A percentile compares a stretch with the other conserved stretches of the same genome.
Conservation (phyloP, 2,888 invertebrate species). For the Caenorhabditis zanzibari region DNA sequence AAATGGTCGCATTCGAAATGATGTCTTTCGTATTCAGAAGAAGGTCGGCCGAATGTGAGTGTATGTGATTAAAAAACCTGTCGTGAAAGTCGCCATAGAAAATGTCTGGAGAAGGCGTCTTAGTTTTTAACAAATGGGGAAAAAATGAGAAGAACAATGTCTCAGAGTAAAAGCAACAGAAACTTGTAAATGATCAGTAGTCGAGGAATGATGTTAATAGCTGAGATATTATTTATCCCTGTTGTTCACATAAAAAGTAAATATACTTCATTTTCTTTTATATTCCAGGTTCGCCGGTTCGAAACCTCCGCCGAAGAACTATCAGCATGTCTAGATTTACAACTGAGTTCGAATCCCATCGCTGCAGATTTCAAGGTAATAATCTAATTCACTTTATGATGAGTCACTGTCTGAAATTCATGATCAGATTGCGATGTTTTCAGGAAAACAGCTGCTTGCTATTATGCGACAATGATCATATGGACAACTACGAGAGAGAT, state of each 20-base stretch:
- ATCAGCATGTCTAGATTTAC: slow-evolving; percentile 81
- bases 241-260: too few species aligned
- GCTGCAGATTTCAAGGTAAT: slow-evolving; percentile 74
- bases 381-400: too few species aligned
- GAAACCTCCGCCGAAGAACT: slow-evolving; percentile 82
- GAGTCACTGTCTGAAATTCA: background rate
- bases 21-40: background rate
- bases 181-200: too few species aligned
- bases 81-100: background rate
- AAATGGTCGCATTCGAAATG: background rate
- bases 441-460: slow-evolving; percentile 80
- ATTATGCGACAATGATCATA: slow-evolving; percentile 78
- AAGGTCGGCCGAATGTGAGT: background rate
- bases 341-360: slow-evolving; percentile 76
- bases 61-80: slow-evolving; percentile 46
- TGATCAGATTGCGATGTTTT: slow-evolving; percentile 3
- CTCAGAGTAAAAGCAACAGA: too few species aligned
- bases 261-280: too few species aligned
- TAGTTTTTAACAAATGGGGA: too few species aligned
- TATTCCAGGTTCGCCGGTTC: slow-evolving; percentile 72
- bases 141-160: too few species aligned
- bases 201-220: too few species aligned
- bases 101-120: too few species aligned
- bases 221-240: too few species aligned
- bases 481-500: slow-evolving; percentile 81